Evolutionary conservation across 2,113 vertebrate species (phyloP), one percentile per base, ranked within the genome.

Genomic region (Natator depressus): DNA sequence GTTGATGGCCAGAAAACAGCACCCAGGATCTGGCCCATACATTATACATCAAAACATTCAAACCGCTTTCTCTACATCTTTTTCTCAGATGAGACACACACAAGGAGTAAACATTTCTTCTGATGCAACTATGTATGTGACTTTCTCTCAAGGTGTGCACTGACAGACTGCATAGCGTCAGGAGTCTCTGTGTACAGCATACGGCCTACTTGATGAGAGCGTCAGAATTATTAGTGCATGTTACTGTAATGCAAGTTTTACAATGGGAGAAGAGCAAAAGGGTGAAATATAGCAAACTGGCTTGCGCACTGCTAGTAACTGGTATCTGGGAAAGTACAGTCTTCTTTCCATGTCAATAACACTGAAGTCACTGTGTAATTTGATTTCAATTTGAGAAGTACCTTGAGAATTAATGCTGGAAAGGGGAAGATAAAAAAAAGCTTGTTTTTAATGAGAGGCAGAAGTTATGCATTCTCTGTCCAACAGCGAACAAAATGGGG

Each of bases 161-260:
- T 27, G 38, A 76, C 27, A 76, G 81, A 19, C 35, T 62, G 22
- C 55, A 3, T 69, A 86, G 85, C 79, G 2, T 78, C 59, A 78
- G 93, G 88, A 62, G 9, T 38, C 90, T 87, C 12, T 25, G 38
- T 22, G n/a, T 76, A 87, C 0, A 0, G 83, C 88, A 20, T 84
- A 8, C 2, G 3, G n/a, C 38, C 0, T 10, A 50, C 86, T 89
- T 90, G 25, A 59, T 47, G 87, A 82, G 55, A 27, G 24, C 89
- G 90, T 69, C 69, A 88, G 85, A 88, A 19, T 91, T 84, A 96
- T 94, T 94, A 75, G 76, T 91, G 90, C 94, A 93, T 59, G 88
- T 69, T 84, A 54, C 82, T 89, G 57, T 35, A 3, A 80, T 93
- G 85, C 69, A 81, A 79, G 50, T 82, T 59, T 95, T 85, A 87